A percentile compares a stretch with the other conserved stretches of the same genome.
Conservation (phyloP, 2,888 invertebrate species). For the Drosophila colorata region DNA sequence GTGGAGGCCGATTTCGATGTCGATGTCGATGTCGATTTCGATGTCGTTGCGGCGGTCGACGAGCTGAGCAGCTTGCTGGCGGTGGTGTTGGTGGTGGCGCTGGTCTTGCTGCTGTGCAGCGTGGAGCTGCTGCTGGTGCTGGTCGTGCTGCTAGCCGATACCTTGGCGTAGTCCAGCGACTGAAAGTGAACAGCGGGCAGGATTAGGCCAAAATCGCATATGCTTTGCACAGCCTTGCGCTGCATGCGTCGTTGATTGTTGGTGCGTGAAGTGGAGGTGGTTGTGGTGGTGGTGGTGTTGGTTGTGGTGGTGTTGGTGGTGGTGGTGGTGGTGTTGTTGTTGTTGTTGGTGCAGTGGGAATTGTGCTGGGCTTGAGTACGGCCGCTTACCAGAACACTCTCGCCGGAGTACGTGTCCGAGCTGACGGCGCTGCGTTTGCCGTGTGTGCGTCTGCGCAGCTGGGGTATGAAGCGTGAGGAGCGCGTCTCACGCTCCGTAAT, state of each 20-base stretch:
- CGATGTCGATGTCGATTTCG: constrained; percentile 36
- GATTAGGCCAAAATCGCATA: constrained; percentile 83
- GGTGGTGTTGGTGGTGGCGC: constrained; percentile 13
- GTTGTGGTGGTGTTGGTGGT: constrained; percentile 39
- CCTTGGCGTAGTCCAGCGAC: constrained; percentile 83
- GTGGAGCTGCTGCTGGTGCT: constrained; percentile 79
- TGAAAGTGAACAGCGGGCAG: constrained; percentile 83
- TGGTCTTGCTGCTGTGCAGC: constrained; percentile 60
- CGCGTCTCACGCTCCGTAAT: constrained; percentile 80
- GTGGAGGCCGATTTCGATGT: constrained; percentile 31
- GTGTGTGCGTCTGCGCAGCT: constrained; percentile 81
- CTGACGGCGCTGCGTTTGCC: constrained; percentile 83
- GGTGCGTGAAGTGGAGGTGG: constrained; percentile 65
- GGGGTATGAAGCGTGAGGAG: constrained; percentile 84
- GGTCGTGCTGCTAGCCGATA: constrained; percentile 76
- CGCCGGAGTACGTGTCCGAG: constrained; percentile 85
- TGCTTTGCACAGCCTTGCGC: constrained; percentile 80
- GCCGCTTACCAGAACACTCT: constrained; percentile 85
- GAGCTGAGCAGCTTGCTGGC: constrained; percentile 63
- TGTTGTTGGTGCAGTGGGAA: constrained; percentile 56
- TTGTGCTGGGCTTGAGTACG: constrained; percentile 49
- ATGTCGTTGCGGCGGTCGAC: constrained; percentile 45
- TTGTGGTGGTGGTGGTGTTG: constrained; percentile 38
- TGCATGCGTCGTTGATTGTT: constrained; percentile 71
- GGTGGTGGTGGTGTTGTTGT: constrained; percentile 35